Conservation (phyloP, 2,797 vertebrate genomes). For the Oreortyx pictus region DNA sequence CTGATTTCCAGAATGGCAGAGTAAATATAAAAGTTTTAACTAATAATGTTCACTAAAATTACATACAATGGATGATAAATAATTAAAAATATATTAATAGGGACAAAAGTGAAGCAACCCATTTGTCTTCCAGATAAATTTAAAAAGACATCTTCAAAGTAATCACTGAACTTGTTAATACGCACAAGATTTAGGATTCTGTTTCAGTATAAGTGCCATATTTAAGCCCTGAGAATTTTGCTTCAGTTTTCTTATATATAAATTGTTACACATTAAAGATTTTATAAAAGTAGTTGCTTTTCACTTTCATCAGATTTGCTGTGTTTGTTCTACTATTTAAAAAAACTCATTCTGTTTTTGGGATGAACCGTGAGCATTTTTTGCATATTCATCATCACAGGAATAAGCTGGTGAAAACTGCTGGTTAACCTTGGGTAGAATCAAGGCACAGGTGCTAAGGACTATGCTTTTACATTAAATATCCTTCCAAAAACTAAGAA, state of each 20-base stretch:
- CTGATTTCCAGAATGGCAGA: neutral
- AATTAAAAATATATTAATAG: neutral
- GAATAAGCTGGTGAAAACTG: neutral
- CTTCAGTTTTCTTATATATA: neutral
- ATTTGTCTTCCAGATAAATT: neutral
- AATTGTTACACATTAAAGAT: neutral
- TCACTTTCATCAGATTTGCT: neutral
- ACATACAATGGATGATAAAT: neutral
- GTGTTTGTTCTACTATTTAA: neutral
- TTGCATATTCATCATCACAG: neutral
- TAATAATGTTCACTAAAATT: neutral
- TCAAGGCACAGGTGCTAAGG: neutral
- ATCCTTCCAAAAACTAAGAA: neutral
- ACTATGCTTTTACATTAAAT: neutral
- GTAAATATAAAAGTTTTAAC: neutral
- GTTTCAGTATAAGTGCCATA: neutral
- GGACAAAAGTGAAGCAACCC: neutral
- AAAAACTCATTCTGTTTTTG: neutral
- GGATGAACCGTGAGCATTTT: neutral
- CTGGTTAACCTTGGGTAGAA: neutral
- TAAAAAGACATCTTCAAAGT: neutral
- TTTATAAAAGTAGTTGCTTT: neutral
- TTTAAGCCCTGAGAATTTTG: neutral
- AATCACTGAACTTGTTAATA: neutral
- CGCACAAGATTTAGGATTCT: neutral